Conservation (phyloP, 92 coral and sea anemone species). For the Siderastrea radians region DNA sequence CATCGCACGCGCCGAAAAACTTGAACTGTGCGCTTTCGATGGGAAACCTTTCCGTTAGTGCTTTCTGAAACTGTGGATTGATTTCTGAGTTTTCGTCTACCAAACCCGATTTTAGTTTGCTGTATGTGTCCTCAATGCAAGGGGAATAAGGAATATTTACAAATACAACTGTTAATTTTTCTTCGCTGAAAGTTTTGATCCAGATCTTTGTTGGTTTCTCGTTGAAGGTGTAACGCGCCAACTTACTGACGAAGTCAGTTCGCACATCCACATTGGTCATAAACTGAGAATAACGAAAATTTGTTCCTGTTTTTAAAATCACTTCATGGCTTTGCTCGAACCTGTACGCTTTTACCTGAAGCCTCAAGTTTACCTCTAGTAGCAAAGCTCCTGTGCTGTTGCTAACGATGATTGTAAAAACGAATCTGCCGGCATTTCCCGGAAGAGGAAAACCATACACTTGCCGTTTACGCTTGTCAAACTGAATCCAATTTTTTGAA, state of each 20-base stretch:
- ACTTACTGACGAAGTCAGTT: constrained; percentile 54
- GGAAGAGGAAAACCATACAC: constrained; percentile 77
- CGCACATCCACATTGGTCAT: constrained; percentile 58
- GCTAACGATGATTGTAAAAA: constrained; percentile 46
- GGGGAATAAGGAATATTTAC: constrained; percentile 72
- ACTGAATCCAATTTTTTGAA: constrained; percentile 73
- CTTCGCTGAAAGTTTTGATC: constrained; percentile 69
- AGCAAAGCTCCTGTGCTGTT: constrained; percentile 26
- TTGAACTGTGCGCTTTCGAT: constrained; percentile 59
- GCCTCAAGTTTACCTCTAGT: constrained; percentile 21
- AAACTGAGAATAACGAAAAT: constrained; percentile 53
- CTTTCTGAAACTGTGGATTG: constrained; percentile 53
- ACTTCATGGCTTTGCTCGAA: constrained; percentile 75
- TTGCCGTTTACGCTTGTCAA: constrained; percentile 40
- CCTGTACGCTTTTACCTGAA: constrained; percentile 50
- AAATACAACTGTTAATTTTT: constrained; percentile 61
- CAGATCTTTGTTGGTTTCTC: constrained; percentile 52
- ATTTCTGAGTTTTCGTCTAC: constrained; percentile 58
- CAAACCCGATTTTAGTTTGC: constrained; percentile 39
- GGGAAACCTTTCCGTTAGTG: constrained; percentile 62
- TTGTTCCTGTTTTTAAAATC: constrained; percentile 46
- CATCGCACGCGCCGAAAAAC: constrained; percentile 75
- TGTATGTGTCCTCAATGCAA: constrained; percentile 59
- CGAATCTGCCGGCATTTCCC: constrained; percentile 69
- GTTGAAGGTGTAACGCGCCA: constrained; percentile 55